Conservation (phyloP, 2,113 vertebrate genomes). For the Oryzias melastigma region DNA sequence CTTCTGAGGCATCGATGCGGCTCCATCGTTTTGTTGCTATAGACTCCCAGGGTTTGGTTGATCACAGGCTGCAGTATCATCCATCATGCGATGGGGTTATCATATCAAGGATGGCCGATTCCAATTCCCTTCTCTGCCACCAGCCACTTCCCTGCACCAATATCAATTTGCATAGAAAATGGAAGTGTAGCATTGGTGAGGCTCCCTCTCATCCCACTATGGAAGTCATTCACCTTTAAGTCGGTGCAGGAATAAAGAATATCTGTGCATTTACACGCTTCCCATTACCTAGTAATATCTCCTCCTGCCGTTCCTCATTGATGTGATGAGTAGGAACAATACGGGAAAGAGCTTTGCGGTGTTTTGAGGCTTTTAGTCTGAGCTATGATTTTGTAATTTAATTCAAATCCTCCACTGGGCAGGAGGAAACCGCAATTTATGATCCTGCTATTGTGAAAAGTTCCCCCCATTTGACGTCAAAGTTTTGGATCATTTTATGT, state of each 20-base stretch:
- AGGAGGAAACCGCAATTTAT: constrained; percentile 39
- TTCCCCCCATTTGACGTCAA: constrained; percentile 29
- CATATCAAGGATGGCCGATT: constrained; percentile 50
- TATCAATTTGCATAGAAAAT: constrained; percentile 69
- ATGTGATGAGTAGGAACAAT: constrained; percentile 44
- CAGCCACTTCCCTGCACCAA: constrained; percentile 45
- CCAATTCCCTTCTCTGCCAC: constrained; percentile 43
- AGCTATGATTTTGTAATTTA: constrained; percentile 46
- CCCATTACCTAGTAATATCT: constrained; percentile 63
- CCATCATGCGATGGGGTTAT: constrained; percentile 52
- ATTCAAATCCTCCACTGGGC: constrained; percentile 32
- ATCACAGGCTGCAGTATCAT: constrained; percentile 48
- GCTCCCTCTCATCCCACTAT: constrained; percentile 28
- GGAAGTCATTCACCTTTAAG: constrained; percentile 52
- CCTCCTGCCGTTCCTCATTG: constrained; percentile 63
- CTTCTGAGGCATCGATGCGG: neutral
- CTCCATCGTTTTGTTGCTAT: neutral
- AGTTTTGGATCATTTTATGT: constrained; percentile 24
- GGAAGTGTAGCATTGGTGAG: constrained; percentile 50
- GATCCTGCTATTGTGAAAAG: constrained; percentile 35
- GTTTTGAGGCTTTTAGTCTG: constrained; percentile 8
- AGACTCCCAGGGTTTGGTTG: constrained; percentile 19
- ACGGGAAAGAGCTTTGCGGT: constrained; percentile 16
- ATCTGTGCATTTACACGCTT: constrained; percentile 52
- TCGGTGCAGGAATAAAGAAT: constrained; percentile 53